Conservation (phyloP, 2,113 vertebrate genomes). For the human region GRCh38 chr17:9172501-9173000, state of each 20-base stretch:
- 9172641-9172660: neutral
- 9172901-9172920: too few relatives aligned
- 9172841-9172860: too few relatives aligned
- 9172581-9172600: neutral
- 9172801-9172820: too few relatives aligned
- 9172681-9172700: neutral
- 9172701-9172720: neutral
- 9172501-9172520: neutral
- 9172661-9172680: neutral
- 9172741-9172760: too few relatives aligned
- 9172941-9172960: neutral
- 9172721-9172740: rapidly evolving
- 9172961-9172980: neutral
- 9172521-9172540: neutral
- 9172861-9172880: too few relatives aligned
- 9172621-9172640: neutral
- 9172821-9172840: too few relatives aligned
- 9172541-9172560: neutral
- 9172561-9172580: neutral
- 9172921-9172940: neutral
- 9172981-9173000: neutral
- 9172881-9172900: too few relatives aligned
- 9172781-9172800: too few relatives aligned
- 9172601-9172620: neutral
- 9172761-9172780: too few relatives aligned